These are phyloP conservation scores for Callaeas wilsoni DNA, from an alignment of 2,113 vertebrate species.

Conservation along the genomic window DNA sequence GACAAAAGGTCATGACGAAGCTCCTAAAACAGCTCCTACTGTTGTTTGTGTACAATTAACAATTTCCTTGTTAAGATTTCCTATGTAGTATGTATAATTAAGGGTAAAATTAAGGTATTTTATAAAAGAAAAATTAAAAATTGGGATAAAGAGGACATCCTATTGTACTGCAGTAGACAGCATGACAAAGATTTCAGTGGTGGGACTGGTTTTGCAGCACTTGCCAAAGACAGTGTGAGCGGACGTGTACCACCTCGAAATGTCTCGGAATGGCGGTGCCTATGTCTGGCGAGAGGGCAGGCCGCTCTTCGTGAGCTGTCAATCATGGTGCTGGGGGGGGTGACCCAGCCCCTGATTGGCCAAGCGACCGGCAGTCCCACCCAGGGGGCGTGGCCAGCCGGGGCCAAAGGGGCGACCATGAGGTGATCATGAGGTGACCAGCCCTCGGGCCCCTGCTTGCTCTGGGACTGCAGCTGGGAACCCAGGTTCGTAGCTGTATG, in stretches of 20 bases:
- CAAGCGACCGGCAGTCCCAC: fast-evolving
- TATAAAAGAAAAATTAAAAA: not conserved
- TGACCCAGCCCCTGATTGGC: not conserved
- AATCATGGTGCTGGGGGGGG: fast-evolving
- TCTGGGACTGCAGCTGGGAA: fast-evolving
- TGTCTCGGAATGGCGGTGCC: fast-evolving
- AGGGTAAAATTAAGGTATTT: not conserved
- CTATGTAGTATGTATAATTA: not conserved
- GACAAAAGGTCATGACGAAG: not conserved
- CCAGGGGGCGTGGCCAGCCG: fast-evolving
- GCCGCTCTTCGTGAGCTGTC: not conserved
- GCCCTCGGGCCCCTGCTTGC: fast-evolving
- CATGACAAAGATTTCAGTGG: not conserved
- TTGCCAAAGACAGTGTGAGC: fast-evolving
- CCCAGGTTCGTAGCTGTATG: fast-evolving
- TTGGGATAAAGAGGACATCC: not conserved
- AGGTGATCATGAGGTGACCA: fast-evolving
- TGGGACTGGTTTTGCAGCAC: not conserved
- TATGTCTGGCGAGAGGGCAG: fast-evolving
- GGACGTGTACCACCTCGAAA: fast-evolving
- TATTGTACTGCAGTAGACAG: not conserved
- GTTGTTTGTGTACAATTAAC: not conserved
- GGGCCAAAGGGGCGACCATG: fast-evolving
- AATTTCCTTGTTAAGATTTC: not conserved
- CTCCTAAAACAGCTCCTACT: not conserved